Evolutionary conservation across 2,797 vertebrate genomes (phyloP).

Genomic region (Graptemys geographica): DNA sequence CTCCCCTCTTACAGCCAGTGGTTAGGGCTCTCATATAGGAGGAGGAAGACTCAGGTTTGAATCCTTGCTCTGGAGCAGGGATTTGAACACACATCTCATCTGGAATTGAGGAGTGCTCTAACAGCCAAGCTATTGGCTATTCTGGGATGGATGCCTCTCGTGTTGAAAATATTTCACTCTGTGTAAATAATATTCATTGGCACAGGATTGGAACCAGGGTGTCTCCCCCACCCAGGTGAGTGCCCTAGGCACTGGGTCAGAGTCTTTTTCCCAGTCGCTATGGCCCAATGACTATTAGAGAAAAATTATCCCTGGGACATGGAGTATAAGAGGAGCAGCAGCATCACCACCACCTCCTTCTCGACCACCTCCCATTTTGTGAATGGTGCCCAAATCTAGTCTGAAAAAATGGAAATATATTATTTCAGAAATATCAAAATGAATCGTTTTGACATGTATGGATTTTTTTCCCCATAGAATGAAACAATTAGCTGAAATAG

Average conservation of each 20-base stretch:
- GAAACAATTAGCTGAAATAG: neutral
- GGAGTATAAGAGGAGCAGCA: neutral
- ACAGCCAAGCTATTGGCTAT: neutral
- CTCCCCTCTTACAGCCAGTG: neutral
- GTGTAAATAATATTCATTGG: neutral
- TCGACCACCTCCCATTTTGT: neutral
- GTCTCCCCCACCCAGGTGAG: neutral
- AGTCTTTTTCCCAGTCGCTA: too few relatives aligned
- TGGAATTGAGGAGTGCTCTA: too few relatives aligned
- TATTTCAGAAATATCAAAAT: neutral
- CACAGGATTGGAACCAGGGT: neutral
- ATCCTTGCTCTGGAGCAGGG: neutral
- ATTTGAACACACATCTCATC: neutral
- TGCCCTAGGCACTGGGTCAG: neutral
- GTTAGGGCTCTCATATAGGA: too few relatives aligned
- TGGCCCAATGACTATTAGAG: neutral
- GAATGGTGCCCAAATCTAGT: neutral
- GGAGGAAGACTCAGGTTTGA: neutral
- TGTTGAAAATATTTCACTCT: neutral
- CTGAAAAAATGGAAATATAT: neutral
- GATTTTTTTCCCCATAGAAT: neutral
- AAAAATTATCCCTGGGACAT: neutral
- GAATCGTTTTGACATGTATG: neutral
- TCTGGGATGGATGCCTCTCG: neutral
- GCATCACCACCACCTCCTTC: neutral